Evolutionary conservation across 2,797 vertebrate genomes (phyloP).

Genomic region (Labroides dimidiatus): DNA sequence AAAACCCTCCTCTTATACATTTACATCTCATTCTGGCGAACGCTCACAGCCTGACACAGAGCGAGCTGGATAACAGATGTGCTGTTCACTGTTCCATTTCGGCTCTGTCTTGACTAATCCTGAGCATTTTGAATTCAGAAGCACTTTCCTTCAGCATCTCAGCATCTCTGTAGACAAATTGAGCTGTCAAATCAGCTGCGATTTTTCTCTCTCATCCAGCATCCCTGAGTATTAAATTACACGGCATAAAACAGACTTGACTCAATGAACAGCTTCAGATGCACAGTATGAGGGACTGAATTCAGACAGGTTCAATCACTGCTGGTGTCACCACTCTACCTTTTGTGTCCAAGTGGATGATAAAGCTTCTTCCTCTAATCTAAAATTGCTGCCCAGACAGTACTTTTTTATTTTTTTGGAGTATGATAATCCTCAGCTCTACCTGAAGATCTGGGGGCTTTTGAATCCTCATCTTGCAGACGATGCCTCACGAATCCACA

Average conservation of each 20-base stretch:
- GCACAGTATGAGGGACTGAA: conserved; percentile 28
- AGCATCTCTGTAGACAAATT: conserved; percentile 43
- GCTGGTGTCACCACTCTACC: conserved; percentile 26
- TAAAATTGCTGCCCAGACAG: background rate
- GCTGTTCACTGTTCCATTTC: conserved; percentile 62
- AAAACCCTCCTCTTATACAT: conserved; percentile 15
- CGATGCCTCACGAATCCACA: background rate
- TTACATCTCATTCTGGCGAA: conserved; percentile 55
- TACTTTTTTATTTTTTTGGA: background rate
- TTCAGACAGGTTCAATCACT: conserved; percentile 29
- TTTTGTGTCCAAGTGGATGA: conserved; percentile 31
- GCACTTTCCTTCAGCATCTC: conserved; percentile 47
- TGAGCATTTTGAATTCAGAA: conserved; percentile 52
- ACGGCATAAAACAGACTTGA: conserved; percentile 45
- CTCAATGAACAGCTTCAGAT: conserved; percentile 42
- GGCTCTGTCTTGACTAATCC: conserved; percentile 55
- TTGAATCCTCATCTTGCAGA: conserved; percentile 1
- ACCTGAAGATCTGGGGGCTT: background rate
- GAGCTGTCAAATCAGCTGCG: conserved; percentile 64
- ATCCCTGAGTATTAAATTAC: conserved; percentile 61
- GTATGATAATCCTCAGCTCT: background rate
- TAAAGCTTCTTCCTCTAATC: conserved; percentile 33
- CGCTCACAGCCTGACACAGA: conserved; percentile 44
- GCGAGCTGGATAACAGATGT: conserved; percentile 57
- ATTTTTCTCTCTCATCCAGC: conserved; percentile 55